A percentile compares a stretch with the other conserved stretches of the same genome.
These are phyloP conservation scores for Muntiacus reevesi DNA, from an alignment of 2,113 vertebrate species.

Conservation along the genomic window DNA sequence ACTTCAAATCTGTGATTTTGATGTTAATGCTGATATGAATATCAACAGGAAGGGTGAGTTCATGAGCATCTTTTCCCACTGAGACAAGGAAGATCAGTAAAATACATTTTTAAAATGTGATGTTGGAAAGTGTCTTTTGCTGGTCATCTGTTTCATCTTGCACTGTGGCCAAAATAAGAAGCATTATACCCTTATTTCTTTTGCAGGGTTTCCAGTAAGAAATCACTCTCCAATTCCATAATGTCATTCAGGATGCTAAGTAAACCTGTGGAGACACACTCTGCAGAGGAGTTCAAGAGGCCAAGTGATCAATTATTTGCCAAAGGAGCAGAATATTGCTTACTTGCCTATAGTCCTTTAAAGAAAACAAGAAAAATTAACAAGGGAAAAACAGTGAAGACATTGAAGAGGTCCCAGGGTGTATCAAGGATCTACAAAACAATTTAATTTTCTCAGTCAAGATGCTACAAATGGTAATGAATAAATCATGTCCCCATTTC, in stretches of 20 bases:
- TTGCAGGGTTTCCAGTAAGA: slow-evolving; percentile 59
- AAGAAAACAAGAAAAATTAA: slow-evolving; percentile 65
- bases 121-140: slow-evolving; percentile 28
- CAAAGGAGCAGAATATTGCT: slow-evolving; percentile 56
- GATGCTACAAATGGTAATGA: slow-evolving; percentile 17
- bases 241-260: slow-evolving; percentile 34
- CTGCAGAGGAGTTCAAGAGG: slow-evolving; percentile 51
- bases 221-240: slow-evolving; percentile 43
- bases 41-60: neutral
- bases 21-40: neutral
- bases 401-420: slow-evolving; percentile 52
- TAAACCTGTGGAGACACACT: slow-evolving; percentile 51
- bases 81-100: neutral
- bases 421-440: slow-evolving; percentile 46
- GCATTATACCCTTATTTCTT: neutral
- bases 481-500: slow-evolving; percentile 54
- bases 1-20: neutral
- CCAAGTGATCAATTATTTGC: slow-evolving; percentile 62
- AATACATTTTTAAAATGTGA: slow-evolving; percentile 21
- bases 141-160: slow-evolving; percentile 45
- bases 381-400: slow-evolving; percentile 30
- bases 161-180: slow-evolving; percentile 51
- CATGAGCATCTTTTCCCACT: neutral
- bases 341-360: slow-evolving; percentile 49
- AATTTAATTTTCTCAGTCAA: slow-evolving; percentile 62